A percentile compares a stretch with the other conserved stretches of the same genome.
These are phyloP conservation scores for Falco punctatus DNA, from an alignment of 2,113 vertebrate species.

Conservation along the genomic window DNA sequence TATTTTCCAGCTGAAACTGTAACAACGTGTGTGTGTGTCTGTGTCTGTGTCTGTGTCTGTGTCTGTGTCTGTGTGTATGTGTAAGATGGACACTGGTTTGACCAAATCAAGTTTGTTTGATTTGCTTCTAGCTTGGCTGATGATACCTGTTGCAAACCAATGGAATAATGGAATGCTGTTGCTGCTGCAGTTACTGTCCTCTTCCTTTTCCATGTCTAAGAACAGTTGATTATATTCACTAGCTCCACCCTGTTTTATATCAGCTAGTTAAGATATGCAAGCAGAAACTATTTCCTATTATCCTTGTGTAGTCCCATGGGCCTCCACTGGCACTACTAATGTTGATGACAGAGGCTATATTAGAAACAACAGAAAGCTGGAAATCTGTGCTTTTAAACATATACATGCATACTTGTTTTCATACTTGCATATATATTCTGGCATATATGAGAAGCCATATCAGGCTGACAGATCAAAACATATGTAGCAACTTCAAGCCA, in stretches of 20 bases:
- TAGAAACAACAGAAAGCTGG: neutral
- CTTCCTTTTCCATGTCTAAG: neutral
- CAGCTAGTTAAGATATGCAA: neutral
- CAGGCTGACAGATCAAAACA: neutral
- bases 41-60: too few species aligned
- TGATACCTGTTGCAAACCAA: neutral
- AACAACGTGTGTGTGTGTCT: neutral
- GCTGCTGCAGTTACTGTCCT: neutral
- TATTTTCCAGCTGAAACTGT: neutral
- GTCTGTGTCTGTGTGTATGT: too few species aligned
- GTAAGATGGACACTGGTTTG: neutral
- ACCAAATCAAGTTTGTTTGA: neutral
- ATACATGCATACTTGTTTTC: neutral
- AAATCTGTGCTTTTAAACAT: neutral
- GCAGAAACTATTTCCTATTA: neutral
- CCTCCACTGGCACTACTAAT: neutral
- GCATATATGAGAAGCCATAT: neutral
- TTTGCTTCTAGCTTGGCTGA: neutral
- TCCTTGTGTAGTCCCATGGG: neutral
- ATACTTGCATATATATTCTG: neutral
- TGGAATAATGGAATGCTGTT: neutral
- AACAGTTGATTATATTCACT: neutral
- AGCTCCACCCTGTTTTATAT: neutral
- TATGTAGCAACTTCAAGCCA: neutral
- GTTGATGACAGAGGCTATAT: neutral